Base-by-base conservation (phyloP, 1,140 invertebrate species). In the Saxidomus purpurata region DNA sequence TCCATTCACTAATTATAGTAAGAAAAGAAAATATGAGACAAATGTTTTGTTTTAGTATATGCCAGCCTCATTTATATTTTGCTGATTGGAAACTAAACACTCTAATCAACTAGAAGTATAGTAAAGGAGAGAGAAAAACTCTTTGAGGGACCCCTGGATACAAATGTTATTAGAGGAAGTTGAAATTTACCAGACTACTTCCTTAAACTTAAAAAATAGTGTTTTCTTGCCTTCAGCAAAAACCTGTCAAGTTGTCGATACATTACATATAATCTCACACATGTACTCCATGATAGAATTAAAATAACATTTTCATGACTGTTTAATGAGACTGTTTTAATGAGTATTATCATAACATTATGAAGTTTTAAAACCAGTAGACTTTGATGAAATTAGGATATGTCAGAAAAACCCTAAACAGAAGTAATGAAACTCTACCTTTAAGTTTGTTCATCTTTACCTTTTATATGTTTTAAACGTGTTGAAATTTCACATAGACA, bases 261-360 rank as follows among this genome's bases (percentile, higher is more conserved):
- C 31, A 67, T 31, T 6, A 31, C 28, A 36, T 67, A 17, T 67
- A 28, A 67, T n/a, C n/a, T 36, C 8, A 13, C 11, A 6, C n/a
- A n/a, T n/a, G n/a, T 9, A 67, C 25, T 36, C n/a, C 19, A 6
- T 28, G 61, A 3, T 67, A 31, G 31, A 6, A 31, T 67, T 59
- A 67, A 67, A 28, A 67, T 67, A n/a, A 31, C 28, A 3, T 31
- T 67, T 67, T 31, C 61, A 67, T 67, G 61, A 67, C 61, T 67
- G 28, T 67, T 28, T 43, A 43, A 59, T 59, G 9, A 9, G 19
- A 52, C 9, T 52, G 19, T 52, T 52, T 52, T 11, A 52, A 11
- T 52, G 47, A 52, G 19, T 52, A 52, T 52, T 52, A 52, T 52
- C 19, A 11, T 52, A 52, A 9, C 19, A 19, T 19, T 52, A 19